Evolutionary conservation across 2,113 vertebrate genomes (phyloP).

Genomic region (human (Homo sapiens)): DNA sequence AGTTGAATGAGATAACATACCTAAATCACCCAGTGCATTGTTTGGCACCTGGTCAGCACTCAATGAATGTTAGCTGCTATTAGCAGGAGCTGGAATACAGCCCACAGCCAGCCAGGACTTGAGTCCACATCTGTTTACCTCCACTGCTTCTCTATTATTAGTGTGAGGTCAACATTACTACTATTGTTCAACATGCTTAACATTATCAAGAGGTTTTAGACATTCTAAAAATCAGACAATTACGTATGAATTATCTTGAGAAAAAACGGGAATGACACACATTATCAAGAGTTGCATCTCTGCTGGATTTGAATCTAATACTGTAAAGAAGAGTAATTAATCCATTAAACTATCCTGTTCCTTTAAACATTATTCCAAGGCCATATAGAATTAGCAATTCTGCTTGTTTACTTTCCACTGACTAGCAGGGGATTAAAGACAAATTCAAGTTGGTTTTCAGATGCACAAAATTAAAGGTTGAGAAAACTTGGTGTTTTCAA

Average conservation of each 20-base stretch:
- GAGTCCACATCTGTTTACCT: not conserved
- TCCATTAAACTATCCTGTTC: slow-evolving; percentile 34
- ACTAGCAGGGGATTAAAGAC: slow-evolving; percentile 71
- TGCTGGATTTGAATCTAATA: slow-evolving; percentile 10
- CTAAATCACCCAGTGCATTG: accelerated
- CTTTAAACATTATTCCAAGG: slow-evolving; percentile 65
- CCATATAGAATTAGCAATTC: slow-evolving; percentile 59
- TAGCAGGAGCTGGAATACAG: not conserved
- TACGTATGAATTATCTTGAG: slow-evolving; percentile 1
- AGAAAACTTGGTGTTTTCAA: slow-evolving; percentile 80
- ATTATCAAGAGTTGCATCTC: not conserved
- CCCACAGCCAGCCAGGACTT: not conserved
- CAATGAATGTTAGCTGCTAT: not conserved
- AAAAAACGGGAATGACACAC: not conserved
- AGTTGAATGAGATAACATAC: not conserved
- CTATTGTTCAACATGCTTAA: slow-evolving; percentile 28
- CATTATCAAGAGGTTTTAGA: slow-evolving; percentile 33
- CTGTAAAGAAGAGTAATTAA: not conserved
- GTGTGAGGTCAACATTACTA: slow-evolving; percentile 14
- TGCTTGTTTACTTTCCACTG: slow-evolving; percentile 70
- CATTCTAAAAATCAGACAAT: slow-evolving; percentile 41
- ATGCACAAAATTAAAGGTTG: slow-evolving; percentile 72
- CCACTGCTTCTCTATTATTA: not conserved
- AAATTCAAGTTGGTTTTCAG: slow-evolving; percentile 52
- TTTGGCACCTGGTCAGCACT: not conserved